Evolutionary conservation across 2,113 vertebrate species (phyloP), one percentile per base, ranked within the genome.

Genomic region (Aegotheles bennettii): DNA sequence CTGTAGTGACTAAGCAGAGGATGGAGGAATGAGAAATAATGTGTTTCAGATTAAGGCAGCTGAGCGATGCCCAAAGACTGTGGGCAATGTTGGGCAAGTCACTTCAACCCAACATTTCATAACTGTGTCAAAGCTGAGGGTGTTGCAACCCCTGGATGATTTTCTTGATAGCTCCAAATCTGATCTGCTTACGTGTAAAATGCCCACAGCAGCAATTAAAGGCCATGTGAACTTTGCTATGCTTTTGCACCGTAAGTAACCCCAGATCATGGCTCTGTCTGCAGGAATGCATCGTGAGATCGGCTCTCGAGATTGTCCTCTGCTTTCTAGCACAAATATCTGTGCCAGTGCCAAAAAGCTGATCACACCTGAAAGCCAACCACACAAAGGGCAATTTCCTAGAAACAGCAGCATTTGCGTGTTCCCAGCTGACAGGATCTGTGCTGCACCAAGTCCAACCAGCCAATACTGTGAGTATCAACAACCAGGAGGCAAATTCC

Each of bases 231-330:
- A 79, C 69, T 94, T 92, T 48, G 76, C 21, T 76, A 82, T 76
- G 8, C 53, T 91, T 59, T 63, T 89, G 51, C 48, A 64, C 40
- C 1, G 0, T 54, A 25, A 75, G 56, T 43, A 84, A 91, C 40
- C 73, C 24, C n/a, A 0, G 0, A 40, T 36, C 21, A 6, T 0
- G 0, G 18, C 61, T 68, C 68, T 73, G 13, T 57, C 67, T 65
- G 57, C 24, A 36, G 29, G 28, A 90, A 20, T 2, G 2, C 40
- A 65, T 40, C 0, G 0, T 23, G 24, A 78, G 76, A 67, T 33
- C 4, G 1, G 38, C 56, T 93, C 47, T 40, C 56, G 73, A 81
- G 76, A 50, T 28, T 40, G 20, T 42, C 84, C 64, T 81, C 35
- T 81, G 51, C 80, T 89, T 92, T 91, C 93, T 78, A 81, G 40